phyloP scores from a whole-genome alignment of 1,140 invertebrate genomes.

The Helicorthomorpha holstii region DNA sequence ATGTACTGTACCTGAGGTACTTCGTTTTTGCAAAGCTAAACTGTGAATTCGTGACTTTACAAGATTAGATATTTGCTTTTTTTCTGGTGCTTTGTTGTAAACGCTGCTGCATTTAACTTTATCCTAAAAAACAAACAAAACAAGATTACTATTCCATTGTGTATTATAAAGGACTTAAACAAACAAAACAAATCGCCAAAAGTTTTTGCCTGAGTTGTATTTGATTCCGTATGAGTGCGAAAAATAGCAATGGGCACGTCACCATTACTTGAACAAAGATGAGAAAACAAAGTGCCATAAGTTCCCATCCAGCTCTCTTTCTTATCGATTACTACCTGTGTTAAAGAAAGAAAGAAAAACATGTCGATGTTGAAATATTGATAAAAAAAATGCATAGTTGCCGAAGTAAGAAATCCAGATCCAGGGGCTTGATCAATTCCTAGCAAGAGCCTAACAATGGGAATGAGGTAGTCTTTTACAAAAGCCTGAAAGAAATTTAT shows the following conservation, averaged over 20 bases:
- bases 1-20: background rate
- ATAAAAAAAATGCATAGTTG: slow-evolving; percentile 31
- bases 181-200: background rate
- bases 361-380: background rate
- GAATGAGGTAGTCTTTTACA: slow-evolving; percentile 96
- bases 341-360: slow-evolving; percentile 2
- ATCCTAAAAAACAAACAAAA: no score
- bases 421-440: slow-evolving; percentile 94
- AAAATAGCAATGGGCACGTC: slow-evolving; percentile 98
- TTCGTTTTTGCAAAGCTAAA: no score
- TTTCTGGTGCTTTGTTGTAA: background rate
- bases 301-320: slow-evolving; percentile 97
- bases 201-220: background rate
- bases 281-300: slow-evolving; percentile 91
- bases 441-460: slow-evolving; percentile 78
- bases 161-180: background rate
- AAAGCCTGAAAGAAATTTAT: slow-evolving; percentile 55
- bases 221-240: slow-evolving; percentile 46
- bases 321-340: slow-evolving; percentile 80
- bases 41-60: background rate
- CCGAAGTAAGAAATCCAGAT: slow-evolving; percentile 88
- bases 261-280: slow-evolving; percentile 91
- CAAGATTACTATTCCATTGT: background rate
- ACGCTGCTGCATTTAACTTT: background rate
- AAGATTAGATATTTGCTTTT: background rate